Conservation (phyloP, 2,888 invertebrate species). For the Pristionchus japonicus region DNA sequence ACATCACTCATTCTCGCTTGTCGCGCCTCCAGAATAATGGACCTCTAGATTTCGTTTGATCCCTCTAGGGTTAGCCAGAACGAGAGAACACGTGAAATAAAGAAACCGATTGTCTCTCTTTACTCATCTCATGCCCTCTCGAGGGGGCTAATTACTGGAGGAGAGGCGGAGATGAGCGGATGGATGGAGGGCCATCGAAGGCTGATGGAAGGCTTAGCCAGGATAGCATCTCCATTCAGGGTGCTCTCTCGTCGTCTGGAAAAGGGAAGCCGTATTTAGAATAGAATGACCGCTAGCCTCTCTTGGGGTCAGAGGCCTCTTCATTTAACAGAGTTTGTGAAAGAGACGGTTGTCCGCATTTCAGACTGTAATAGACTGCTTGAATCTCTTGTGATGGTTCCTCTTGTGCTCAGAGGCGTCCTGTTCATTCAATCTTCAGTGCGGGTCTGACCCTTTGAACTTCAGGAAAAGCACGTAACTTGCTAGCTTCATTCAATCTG, state of each 20-base stretch:
- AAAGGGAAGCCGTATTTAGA: too few relatives aligned
- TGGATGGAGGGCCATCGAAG: neutral
- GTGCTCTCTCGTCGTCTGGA: neutral
- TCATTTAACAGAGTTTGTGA: too few relatives aligned
- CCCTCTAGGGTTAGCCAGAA: neutral
- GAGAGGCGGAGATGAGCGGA: neutral
- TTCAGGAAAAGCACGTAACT: too few relatives aligned
- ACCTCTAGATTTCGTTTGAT: neutral
- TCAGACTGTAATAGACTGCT: too few relatives aligned
- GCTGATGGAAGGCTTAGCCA: neutral
- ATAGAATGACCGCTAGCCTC: neutral
- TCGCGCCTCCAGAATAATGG: neutral
- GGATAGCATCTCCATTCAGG: neutral
- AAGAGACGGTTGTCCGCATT: too few relatives aligned
- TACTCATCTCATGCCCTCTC: neutral
- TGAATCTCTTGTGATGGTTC: too few relatives aligned
- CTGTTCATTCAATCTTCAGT: too few relatives aligned
- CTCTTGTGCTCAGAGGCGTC: too few relatives aligned
- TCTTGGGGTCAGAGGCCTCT: too few relatives aligned
- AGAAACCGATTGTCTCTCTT: neutral
- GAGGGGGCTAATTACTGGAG: neutral
- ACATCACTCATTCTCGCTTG: neutral
- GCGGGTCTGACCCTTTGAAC: too few relatives aligned
- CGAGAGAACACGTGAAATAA: neutral
- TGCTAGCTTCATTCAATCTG: neutral